These are phyloP conservation scores for Limnephilus lunatus DNA, from an alignment of 2,888 invertebrate species.

Conservation along the genomic window DNA sequence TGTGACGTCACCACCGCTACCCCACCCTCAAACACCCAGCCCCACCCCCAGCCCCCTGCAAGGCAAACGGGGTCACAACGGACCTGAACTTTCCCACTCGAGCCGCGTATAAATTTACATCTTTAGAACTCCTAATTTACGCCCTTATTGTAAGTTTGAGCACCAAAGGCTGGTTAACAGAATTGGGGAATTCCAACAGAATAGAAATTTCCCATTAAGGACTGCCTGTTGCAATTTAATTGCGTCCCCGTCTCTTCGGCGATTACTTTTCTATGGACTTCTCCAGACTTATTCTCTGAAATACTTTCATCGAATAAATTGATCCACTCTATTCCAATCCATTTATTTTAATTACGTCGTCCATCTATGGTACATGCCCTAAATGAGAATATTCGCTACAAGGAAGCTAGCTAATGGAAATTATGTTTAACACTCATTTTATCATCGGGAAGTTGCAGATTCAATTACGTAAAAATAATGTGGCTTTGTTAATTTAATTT, in stretches of 20 bases:
- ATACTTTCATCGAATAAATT: background rate
- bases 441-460: background rate
- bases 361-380: background rate
- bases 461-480: background rate
- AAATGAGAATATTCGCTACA: background rate
- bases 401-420: background rate
- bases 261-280: background rate
- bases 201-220: background rate
- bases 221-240: background rate
- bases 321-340: background rate
- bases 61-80: conserved; percentile 19
- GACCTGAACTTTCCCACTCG: conserved; percentile 44
- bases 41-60: background rate
- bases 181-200: background rate
- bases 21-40: background rate
- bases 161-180: background rate
- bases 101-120: conserved; percentile 56
- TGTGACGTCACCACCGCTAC: conserved; percentile 14
- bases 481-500: background rate
- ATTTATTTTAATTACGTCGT: background rate
- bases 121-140: conserved; percentile 57
- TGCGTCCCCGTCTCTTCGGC: background rate
- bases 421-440: background rate
- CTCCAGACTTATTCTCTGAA: background rate
- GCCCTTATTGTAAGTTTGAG: conserved; percentile 46